Conservation (phyloP, 2,113 vertebrate species). For the Dendropsophus ebraccatus region DNA sequence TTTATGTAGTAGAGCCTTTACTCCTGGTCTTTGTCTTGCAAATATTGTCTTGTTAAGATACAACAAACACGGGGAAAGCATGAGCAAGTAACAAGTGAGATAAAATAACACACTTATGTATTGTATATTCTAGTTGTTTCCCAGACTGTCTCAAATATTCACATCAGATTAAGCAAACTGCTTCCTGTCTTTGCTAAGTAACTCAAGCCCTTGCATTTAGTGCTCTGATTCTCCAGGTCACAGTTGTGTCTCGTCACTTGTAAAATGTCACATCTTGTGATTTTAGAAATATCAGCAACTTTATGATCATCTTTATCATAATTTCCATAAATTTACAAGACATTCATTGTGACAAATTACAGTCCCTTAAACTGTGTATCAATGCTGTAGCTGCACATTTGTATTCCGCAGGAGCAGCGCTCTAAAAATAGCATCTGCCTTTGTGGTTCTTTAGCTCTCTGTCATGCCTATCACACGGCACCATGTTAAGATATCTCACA, state of each 20-base stretch:
- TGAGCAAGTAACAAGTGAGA: no score
- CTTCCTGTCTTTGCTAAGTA: neutral
- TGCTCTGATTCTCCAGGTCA: neutral
- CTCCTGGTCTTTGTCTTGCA: no score
- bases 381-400: neutral
- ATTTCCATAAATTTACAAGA: conserved; percentile 4
- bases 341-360: neutral
- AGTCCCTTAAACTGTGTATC: neutral
- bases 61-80: no score
- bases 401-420: neutral
- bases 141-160: no score
- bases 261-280: neutral
- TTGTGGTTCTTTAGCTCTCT: neutral
- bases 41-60: no score
- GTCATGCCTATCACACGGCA: neutral
- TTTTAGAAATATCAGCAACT: conserved; percentile 4
- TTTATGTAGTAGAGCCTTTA: no score
- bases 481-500: conserved; percentile 19
- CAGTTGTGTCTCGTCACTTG: neutral
- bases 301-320: neutral
- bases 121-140: no score
- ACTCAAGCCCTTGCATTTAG: no score
- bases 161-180: neutral
- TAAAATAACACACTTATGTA: no score
- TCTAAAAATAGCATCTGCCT: conserved; percentile 6